Evolutionary conservation across 2,888 invertebrate species (phyloP).

Genomic region (Cheilosia pagana): DNA sequence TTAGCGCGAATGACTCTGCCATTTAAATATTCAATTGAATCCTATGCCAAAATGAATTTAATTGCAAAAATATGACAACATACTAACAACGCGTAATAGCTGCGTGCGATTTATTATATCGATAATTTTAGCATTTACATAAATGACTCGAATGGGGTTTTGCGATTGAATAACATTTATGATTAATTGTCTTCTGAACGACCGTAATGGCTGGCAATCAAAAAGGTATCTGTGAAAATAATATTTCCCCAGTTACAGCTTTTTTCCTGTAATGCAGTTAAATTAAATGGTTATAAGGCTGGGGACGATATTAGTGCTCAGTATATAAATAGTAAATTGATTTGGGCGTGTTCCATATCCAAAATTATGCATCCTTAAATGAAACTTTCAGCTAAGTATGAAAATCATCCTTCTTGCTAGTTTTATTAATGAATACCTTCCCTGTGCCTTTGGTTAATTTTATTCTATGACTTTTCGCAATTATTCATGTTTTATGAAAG

Average conservation of each 20-base stretch:
- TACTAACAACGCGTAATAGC: too few species aligned
- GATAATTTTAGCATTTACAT: background rate
- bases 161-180: background rate
- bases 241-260: too few species aligned
- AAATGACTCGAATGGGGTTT: background rate
- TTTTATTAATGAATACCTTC: background rate
- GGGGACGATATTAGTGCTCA: too few species aligned
- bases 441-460: constrained; percentile 2
- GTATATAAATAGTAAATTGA: background rate
- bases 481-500: constrained; percentile 37
- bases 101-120: background rate
- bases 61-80: too few species aligned
- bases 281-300: too few species aligned
- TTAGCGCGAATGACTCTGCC: too few species aligned
- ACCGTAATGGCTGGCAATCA: background rate
- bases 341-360: background rate
- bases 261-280: too few species aligned
- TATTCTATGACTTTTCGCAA: constrained; percentile 16
- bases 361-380: background rate
- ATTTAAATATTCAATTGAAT: too few species aligned
- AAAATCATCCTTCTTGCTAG: background rate
- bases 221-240: background rate
- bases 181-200: background rate
- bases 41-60: too few species aligned
- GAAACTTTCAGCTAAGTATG: background rate